Percentiles rank a stretch among this genome's conserved stretches.
phyloP scores from a whole-genome alignment of 2,888 invertebrate species.

The Conops quadrifasciatus region DNA sequence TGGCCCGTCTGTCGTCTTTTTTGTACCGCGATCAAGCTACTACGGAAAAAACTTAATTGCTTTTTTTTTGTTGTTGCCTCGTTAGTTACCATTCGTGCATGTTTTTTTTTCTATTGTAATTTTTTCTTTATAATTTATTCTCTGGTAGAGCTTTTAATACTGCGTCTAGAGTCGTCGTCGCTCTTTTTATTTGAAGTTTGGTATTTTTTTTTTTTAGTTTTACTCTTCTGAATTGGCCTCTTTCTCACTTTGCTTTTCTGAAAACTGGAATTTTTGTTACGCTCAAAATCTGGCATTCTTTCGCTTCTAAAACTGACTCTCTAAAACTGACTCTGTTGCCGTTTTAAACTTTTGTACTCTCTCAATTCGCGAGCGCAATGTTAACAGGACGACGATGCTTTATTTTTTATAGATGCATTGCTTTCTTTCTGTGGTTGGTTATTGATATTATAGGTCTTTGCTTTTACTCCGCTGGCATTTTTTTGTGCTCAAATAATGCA shows the following conservation, averaged over 20 bases:
- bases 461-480: too few species aligned
- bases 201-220: slow-evolving; percentile 21
- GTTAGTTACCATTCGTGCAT: not conserved
- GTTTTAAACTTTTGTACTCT: too few species aligned
- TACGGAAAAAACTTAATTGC: slow-evolving; percentile 27
- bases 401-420: too few species aligned
- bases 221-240: slow-evolving; percentile 20
- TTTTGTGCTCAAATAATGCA: too few species aligned
- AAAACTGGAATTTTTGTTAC: too few species aligned
- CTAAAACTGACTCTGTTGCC: too few species aligned
- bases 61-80: slow-evolving; percentile 21
- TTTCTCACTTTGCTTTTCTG: too few species aligned
- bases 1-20: slow-evolving; percentile 21
- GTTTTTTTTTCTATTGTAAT: slow-evolving; percentile 28
- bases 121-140: slow-evolving; percentile 14
- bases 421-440: too few species aligned
- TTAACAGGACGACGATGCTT: too few species aligned
- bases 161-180: too few species aligned
- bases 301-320: not conserved
- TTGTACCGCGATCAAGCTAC: slow-evolving; percentile 32
- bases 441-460: too few species aligned
- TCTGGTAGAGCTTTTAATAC: not conserved
- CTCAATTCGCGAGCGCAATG: too few species aligned
- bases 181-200: not conserved
- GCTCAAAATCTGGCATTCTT: not conserved